Evolutionary conservation across 2,113 vertebrate species (phyloP).

Genomic region (Oreochromis spilurus): DNA sequence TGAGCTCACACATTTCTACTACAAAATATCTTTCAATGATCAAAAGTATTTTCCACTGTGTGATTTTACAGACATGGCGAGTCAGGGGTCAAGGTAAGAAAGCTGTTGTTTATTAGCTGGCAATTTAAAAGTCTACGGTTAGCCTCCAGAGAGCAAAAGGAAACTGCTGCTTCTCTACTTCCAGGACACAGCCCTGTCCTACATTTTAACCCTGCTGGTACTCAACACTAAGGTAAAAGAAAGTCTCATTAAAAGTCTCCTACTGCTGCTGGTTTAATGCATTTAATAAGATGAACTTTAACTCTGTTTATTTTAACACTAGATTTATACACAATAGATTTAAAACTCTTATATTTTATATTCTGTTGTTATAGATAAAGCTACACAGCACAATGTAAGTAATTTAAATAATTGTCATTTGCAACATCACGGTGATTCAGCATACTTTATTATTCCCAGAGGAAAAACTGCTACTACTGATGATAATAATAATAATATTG

Average conservation of each 20-base stretch:
- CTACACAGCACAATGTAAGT: neutral
- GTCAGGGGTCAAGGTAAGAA: neutral
- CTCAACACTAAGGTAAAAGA: neutral
- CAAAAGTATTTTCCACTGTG: neutral
- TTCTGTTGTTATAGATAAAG: neutral
- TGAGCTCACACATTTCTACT: neutral
- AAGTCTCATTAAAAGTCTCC: neutral
- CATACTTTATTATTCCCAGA: neutral
- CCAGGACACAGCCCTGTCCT: neutral
- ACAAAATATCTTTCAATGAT: neutral
- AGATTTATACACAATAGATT: neutral
- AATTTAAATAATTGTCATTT: neutral
- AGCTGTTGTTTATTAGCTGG: neutral
- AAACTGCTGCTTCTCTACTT: neutral
- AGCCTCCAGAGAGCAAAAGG: neutral
- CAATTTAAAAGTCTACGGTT: neutral
- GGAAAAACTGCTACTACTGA: neutral
- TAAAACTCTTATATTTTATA: neutral
- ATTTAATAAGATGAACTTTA: neutral
- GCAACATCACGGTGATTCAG: neutral
- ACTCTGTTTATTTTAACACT: neutral
- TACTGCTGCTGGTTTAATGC: neutral
- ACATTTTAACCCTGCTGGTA: neutral
- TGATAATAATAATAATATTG: accelerated
- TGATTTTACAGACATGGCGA: neutral